Evolutionary conservation across 2,888 invertebrate genomes (phyloP).

Genomic region (Dynastes maya): DNA sequence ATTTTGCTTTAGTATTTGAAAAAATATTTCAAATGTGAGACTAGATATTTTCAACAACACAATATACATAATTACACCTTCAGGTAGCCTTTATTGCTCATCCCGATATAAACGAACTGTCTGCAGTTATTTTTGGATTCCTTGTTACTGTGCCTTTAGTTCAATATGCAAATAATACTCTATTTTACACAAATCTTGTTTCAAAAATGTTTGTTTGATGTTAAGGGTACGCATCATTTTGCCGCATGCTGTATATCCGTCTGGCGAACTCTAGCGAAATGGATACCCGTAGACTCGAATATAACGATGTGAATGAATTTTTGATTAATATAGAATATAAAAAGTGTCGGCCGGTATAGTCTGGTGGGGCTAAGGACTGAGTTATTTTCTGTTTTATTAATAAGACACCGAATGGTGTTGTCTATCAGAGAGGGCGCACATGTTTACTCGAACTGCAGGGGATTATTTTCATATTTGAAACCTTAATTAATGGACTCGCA

Average conservation of each 20-base stretch:
- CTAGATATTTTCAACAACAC: no score
- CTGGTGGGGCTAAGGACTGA: slow-evolving; percentile 60
- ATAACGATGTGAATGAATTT: slow-evolving; percentile 60
- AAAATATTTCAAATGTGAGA: no score
- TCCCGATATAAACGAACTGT: no score
- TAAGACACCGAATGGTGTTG: slow-evolving; percentile 69
- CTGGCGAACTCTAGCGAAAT: slow-evolving; percentile 10
- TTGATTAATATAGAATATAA: slow-evolving; percentile 67
- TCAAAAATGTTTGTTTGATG: no score
- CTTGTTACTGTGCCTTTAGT: no score
- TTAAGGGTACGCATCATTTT: no score
- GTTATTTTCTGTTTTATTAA: slow-evolving; percentile 69
- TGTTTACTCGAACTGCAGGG: slow-evolving; percentile 57
- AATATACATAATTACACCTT: no score
- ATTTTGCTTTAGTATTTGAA: no score
- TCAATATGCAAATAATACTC: no score
- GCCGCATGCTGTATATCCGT: not conserved
- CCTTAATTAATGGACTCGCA: slow-evolving; percentile 46
- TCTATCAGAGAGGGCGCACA: slow-evolving; percentile 64
- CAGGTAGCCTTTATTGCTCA: no score
- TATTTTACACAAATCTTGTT: no score
- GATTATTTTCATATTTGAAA: slow-evolving; percentile 56
- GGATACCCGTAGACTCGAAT: slow-evolving; percentile 40
- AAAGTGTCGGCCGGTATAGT: slow-evolving; percentile 61
- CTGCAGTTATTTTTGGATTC: no score